Percentiles rank a stretch among this genome's conserved stretches.
Evolutionary conservation across 2,888 invertebrate genomes (phyloP).

Genomic region (Drosophila bunnanda): DNA sequence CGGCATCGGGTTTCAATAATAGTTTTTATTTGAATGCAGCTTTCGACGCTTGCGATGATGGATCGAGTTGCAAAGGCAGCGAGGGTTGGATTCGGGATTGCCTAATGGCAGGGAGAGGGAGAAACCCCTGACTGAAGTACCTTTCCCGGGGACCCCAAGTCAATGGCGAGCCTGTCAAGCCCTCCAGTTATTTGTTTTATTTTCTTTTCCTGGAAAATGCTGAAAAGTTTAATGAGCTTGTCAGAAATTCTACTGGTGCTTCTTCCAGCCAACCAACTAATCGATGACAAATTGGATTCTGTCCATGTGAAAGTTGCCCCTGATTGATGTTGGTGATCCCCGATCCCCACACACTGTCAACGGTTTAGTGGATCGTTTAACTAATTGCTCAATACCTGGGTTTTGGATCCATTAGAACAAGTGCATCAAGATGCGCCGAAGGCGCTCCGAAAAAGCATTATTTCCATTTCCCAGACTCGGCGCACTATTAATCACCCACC

Average conservation of each 20-base stretch:
- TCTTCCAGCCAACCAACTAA: slow-evolving; percentile 18
- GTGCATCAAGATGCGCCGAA: slow-evolving; percentile 58
- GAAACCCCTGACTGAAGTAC: slow-evolving; percentile 6
- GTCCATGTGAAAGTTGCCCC: slow-evolving; percentile 64
- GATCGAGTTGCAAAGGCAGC: slow-evolving; percentile 74
- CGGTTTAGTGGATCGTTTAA: slow-evolving; percentile 64
- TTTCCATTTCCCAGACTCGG: slow-evolving; percentile 33
- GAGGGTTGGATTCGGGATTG: slow-evolving; percentile 21
- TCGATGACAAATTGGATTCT: slow-evolving; percentile 67
- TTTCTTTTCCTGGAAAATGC: slow-evolving; percentile 18
- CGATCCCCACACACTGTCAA: slow-evolving; percentile 68
- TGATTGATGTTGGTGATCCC: slow-evolving; percentile 64
- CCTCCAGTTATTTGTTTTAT: slow-evolving; percentile 71
- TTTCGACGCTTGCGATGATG: slow-evolving; percentile 70
- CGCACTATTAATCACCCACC: slow-evolving; percentile 71
- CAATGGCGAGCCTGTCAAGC: slow-evolving; percentile 32
- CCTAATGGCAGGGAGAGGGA: slow-evolving; percentile 4
- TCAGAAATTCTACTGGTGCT: slow-evolving; percentile 76
- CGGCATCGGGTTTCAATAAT: slow-evolving; percentile 76
- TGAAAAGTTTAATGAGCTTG: slow-evolving; percentile 68
- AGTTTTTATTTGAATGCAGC: slow-evolving; percentile 72
- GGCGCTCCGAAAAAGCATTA: slow-evolving; percentile 11
- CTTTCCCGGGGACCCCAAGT: slow-evolving; percentile 18
- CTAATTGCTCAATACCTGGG: slow-evolving; percentile 74
- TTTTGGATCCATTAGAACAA: slow-evolving; percentile 65